Percentiles rank a stretch among this genome's conserved stretches.
Evolutionary conservation across 2,888 invertebrate species (phyloP).

Genomic region (Folsomia manolachei): DNA sequence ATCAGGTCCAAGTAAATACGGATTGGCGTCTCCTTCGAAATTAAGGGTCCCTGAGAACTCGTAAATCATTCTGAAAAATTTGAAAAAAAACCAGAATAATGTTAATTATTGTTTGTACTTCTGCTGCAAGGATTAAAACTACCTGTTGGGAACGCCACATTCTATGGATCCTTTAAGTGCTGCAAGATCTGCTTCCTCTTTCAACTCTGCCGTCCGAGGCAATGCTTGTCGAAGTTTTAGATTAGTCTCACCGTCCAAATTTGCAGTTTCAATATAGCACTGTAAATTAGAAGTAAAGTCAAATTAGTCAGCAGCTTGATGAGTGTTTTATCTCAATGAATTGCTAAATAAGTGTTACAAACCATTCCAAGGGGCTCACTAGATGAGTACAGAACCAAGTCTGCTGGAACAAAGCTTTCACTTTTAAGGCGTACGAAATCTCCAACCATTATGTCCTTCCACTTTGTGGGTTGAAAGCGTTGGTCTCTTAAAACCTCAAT

Average conservation of each 20-base stretch:
- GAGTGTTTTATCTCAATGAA: neutral
- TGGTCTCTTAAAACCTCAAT: neutral
- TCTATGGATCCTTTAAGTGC: constrained; percentile 51
- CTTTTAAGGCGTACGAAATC: constrained; percentile 1
- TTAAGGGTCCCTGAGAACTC: constrained; percentile 91
- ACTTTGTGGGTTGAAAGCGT: constrained; percentile 3
- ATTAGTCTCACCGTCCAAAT: constrained; percentile 98
- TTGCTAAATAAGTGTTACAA: no score
- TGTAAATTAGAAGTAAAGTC: no score
- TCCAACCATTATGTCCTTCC: constrained; percentile 6
- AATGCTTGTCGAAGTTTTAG: constrained; percentile 92
- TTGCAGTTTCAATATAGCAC: constrained; percentile 81
- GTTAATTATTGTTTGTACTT: neutral
- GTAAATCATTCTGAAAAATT: constrained; percentile 63
- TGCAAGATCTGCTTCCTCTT: constrained; percentile 59
- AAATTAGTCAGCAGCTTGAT: neutral
- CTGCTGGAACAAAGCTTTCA: constrained; percentile 12
- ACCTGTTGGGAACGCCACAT: constrained; percentile 59
- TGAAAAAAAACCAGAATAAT: constrained; percentile 64
- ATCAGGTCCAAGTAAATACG: constrained; percentile 82
- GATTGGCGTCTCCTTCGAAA: constrained; percentile 61
- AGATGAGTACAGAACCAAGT: neutral
- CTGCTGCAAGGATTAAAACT: constrained; percentile 53
- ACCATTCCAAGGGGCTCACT: constrained; percentile 7
- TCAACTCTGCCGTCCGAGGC: constrained; percentile 69